Percentiles rank a stretch among this genome's conserved stretches.
Conservation (phyloP, 2,113 vertebrate genomes). For the Rhombomys opimus region DNA sequence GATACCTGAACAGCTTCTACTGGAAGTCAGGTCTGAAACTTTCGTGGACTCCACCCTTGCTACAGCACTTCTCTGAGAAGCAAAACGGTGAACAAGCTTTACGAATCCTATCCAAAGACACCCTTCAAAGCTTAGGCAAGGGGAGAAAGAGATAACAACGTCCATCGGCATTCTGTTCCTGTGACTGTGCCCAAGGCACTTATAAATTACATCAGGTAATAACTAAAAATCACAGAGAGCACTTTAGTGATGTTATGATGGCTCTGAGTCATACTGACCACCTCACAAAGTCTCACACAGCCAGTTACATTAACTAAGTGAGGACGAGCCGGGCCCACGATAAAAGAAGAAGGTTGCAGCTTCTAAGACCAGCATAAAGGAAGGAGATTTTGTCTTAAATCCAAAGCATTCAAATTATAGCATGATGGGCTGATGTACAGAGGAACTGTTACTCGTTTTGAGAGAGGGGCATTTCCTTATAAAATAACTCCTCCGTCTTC, state of each 20-base stretch:
- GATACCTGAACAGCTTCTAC: conserved; percentile 21
- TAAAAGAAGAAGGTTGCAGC: not conserved
- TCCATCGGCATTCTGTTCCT: not conserved
- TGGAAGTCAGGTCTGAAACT: conserved; percentile 52
- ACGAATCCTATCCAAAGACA: conserved; percentile 61
- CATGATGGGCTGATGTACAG: not conserved
- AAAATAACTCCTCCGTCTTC: not conserved
- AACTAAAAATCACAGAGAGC: conserved; percentile 28
- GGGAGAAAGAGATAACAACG: not conserved
- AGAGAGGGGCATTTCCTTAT: conserved; percentile 32
- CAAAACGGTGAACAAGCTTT: conserved; percentile 49
- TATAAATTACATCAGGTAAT: not conserved
- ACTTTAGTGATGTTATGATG: conserved; percentile 49
- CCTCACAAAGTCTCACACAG: not conserved
- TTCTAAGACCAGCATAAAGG: not conserved
- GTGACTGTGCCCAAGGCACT: not conserved
- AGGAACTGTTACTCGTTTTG: conserved; percentile 30
- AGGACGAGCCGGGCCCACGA: not conserved
- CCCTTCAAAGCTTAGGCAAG: conserved; percentile 49
- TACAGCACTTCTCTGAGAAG: conserved; percentile 25
- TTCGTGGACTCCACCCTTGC: conserved; percentile 5
- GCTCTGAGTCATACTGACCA: not conserved
- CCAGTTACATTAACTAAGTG: conserved; percentile 24
- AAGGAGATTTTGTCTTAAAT: conserved; percentile 11
- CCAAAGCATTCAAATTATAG: not conserved